Percentiles rank a stretch among this genome's conserved stretches.
Evolutionary conservation across 2,797 vertebrate species (phyloP).

Genomic region (Scomberomorus guttatus): DNA sequence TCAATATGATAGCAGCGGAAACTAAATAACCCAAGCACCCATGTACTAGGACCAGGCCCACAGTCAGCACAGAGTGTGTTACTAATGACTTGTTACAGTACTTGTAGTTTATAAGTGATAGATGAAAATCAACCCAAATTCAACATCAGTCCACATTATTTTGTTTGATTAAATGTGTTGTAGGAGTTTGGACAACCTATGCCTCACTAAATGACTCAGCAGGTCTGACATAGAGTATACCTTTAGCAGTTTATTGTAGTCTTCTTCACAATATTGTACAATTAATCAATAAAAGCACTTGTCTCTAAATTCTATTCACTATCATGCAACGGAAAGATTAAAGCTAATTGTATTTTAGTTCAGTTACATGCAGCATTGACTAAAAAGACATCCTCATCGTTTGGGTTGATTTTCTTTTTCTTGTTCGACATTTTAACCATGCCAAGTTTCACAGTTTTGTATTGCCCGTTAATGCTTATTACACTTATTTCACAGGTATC

Average conservation of each 20-base stretch:
- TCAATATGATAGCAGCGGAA: neutral
- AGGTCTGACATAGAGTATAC: neutral
- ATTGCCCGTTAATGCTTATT: conserved; percentile 73
- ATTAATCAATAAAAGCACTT: neutral
- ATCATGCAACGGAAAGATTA: neutral
- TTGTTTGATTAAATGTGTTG: neutral
- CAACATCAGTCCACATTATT: neutral
- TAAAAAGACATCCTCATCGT: neutral
- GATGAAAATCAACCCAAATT: conserved; percentile 62
- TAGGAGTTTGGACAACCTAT: neutral
- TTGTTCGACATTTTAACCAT: conserved; percentile 26
- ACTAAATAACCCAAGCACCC: neutral
- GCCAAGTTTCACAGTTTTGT: conserved; percentile 54
- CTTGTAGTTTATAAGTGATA: conserved; percentile 13
- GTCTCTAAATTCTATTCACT: conserved; percentile 12
- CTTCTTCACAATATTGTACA: neutral
- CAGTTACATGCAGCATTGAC: neutral
- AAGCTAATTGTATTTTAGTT: neutral
- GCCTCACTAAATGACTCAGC: neutral
- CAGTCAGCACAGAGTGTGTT: neutral
- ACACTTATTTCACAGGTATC: conserved; percentile 75
- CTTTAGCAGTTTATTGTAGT: neutral
- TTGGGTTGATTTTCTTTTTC: conserved; percentile 66
- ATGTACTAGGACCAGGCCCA: conserved; percentile 23
- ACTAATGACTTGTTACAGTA: conserved; percentile 18